Evolutionary conservation across 2,113 vertebrate genomes (phyloP).

Genomic region (Capreolus pygargus): DNA sequence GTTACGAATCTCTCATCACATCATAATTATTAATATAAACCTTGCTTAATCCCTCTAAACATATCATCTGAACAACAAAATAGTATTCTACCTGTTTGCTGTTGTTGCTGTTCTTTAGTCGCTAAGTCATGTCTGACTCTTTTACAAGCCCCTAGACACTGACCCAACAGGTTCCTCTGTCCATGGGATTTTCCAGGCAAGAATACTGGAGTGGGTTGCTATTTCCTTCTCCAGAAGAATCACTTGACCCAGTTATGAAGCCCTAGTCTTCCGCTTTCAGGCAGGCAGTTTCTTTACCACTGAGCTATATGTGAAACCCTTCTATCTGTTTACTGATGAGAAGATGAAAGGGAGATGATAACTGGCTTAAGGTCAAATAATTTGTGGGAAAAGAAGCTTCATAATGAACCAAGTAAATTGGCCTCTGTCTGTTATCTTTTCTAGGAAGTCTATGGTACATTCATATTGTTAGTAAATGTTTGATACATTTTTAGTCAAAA

Average conservation of each 20-base stretch:
- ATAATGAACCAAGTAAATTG: neutral
- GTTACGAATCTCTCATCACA: neutral
- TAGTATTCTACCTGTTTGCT: neutral
- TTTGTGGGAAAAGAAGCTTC: neutral
- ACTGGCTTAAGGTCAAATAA: neutral
- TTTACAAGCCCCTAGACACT: neutral
- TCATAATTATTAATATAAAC: neutral
- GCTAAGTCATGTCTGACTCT: fast-evolving
- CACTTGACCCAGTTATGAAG: neutral
- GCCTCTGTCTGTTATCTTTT: neutral
- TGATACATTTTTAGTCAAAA: neutral
- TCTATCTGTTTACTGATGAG: neutral
- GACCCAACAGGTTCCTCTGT: neutral
- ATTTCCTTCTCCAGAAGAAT: neutral
- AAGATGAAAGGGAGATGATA: neutral
- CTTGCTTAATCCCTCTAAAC: neutral
- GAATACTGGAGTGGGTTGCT: neutral
- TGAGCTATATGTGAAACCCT: neutral
- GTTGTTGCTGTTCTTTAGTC: neutral
- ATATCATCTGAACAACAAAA: neutral
- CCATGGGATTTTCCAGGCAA: neutral
- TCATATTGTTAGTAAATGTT: neutral
- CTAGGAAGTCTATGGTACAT: neutral
- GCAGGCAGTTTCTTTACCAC: neutral
- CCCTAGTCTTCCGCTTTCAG: neutral